Evolutionary conservation across 2,797 vertebrate species (phyloP).

Genomic region (Rhincodon typus): DNA sequence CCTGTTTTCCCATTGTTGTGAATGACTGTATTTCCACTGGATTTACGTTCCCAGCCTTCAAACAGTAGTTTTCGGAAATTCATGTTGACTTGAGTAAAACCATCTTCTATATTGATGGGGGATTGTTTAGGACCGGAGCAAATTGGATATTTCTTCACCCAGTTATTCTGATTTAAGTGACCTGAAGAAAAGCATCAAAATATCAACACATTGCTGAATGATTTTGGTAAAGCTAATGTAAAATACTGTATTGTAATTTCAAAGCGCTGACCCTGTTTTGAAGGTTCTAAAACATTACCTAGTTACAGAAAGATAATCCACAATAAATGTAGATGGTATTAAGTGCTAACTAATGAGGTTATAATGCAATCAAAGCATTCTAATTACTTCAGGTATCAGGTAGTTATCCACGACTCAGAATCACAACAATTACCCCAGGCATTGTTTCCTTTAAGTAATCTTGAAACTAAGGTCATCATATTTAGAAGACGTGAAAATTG

Average conservation of each 20-base stretch:
- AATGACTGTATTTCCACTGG: conserved; percentile 68
- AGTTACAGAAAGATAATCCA: neutral
- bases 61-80: conserved; percentile 81
- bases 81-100: conserved; percentile 80
- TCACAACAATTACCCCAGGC: neutral
- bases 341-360: neutral
- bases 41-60: conserved; percentile 76
- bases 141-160: conserved; percentile 86
- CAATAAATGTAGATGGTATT: neutral
- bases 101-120: conserved; percentile 88
- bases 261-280: neutral
- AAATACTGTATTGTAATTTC: neutral
- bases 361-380: neutral
- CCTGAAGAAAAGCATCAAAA: conserved; percentile 55
- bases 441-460: neutral
- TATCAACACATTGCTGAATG: neutral
- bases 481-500: neutral
- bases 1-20: conserved; percentile 93
- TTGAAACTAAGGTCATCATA: neutral
- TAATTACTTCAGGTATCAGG: neutral
- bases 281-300: neutral
- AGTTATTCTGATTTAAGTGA: conserved; percentile 86
- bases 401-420: neutral
- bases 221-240: neutral
- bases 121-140: conserved; percentile 93